phyloP scores from a whole-genome alignment of 2,888 invertebrate species.

The Allygus modestus region DNA sequence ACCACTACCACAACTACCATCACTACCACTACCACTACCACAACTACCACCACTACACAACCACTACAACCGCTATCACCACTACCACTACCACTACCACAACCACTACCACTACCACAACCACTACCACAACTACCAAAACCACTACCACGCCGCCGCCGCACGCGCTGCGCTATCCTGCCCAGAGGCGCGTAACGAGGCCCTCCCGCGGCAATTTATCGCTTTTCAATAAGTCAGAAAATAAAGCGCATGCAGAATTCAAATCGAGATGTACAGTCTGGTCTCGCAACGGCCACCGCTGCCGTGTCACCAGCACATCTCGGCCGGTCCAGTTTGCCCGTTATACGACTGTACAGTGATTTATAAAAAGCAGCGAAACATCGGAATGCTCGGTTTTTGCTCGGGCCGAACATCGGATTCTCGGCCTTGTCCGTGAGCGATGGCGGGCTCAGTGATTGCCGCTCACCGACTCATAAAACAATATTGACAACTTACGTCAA shows the following conservation, averaged over 20 bases:
- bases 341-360: conserved; percentile 55
- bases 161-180: background rate
- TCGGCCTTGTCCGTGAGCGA: conserved; percentile 26
- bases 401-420: conserved; percentile 54
- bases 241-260: conserved; percentile 59
- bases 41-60: no score
- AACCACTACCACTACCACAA: background rate
- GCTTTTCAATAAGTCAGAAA: conserved; percentile 59
- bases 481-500: conserved; percentile 20
- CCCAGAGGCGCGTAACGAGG: conserved; percentile 47
- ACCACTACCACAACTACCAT: no score
- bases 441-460: conserved; percentile 17
- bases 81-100: no score
- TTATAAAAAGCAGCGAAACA: conserved; percentile 60
- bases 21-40: no score
- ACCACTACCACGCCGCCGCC: background rate
- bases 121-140: background rate
- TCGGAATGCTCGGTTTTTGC: conserved; percentile 60
- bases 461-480: conserved; percentile 38
- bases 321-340: conserved; percentile 49
- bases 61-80: no score
- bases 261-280: conserved; percentile 55
- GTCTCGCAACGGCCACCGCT: conserved; percentile 1
- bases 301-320: conserved; percentile 15
- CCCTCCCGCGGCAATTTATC: conserved; percentile 44